Conservation (phyloP, 2,797 vertebrate genomes). For the Momotus momota region DNA sequence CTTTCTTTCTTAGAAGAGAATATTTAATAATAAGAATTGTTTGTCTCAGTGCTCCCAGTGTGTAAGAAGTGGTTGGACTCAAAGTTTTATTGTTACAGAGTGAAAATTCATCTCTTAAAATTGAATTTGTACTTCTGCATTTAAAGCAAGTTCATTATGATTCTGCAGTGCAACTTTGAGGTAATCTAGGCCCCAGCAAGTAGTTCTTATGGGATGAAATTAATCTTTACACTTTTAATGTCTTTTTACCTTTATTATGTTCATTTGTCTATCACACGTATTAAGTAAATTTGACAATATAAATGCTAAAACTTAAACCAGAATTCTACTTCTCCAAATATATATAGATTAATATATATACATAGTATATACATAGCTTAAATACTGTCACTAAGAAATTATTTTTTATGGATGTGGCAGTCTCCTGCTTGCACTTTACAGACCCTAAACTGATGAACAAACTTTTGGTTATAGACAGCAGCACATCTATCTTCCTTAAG, state of each 20-base stretch:
- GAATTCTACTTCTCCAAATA: not conserved
- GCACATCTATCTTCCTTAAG: not conserved
- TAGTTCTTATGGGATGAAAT: not conserved
- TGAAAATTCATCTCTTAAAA: not conserved
- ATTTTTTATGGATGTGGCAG: not conserved
- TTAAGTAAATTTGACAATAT: not conserved
- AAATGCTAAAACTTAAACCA: conserved; percentile 40
- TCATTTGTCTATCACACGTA: not conserved
- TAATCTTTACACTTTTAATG: not conserved
- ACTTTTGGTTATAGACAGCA: not conserved
- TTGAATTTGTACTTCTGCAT: not conserved
- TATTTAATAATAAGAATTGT: not conserved
- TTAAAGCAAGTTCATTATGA: not conserved
- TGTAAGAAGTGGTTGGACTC: not conserved
- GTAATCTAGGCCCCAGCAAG: not conserved
- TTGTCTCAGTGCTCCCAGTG: not conserved
- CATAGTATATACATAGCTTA: conserved; percentile 9
- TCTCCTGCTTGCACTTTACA: not conserved
- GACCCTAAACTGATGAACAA: not conserved
- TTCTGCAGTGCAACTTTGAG: not conserved
- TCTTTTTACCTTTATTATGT: not conserved
- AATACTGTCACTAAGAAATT: conserved; percentile 49
- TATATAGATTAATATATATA: no score
- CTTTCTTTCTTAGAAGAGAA: not conserved
- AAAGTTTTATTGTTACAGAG: not conserved